Percentiles rank a stretch among this genome's conserved stretches.
Evolutionary conservation across 2,888 invertebrate species (phyloP).

Genomic region (Sthenelais limicola): DNA sequence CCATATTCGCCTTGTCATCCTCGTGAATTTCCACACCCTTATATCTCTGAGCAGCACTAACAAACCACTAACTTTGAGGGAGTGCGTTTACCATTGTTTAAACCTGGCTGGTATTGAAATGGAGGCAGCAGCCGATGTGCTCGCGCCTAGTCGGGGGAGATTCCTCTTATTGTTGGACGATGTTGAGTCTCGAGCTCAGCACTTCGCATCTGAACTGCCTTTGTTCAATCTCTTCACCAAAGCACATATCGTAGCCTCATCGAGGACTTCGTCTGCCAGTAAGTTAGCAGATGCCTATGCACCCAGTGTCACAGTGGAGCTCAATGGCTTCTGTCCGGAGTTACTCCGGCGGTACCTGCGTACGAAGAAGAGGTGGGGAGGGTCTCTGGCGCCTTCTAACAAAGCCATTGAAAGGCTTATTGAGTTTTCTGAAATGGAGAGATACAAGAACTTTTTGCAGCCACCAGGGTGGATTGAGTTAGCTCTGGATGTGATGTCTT

Average conservation of each 20-base stretch:
- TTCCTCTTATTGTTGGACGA: conserved; percentile 14
- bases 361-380: neutral
- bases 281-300: neutral
- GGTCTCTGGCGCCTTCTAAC: neutral
- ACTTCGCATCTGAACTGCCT: conserved; percentile 7
- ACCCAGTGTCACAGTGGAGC: conserved; percentile 20
- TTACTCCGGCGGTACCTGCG: neutral
- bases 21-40: conserved; percentile 5
- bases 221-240: conserved; percentile 13
- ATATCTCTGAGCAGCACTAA: neutral
- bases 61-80: neutral
- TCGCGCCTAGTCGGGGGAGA: neutral
- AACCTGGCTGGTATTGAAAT: neutral
- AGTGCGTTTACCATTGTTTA: conserved; percentile 15
- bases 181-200: conserved; percentile 11
- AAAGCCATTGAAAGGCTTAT: too few relatives aligned
- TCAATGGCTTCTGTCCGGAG: neutral
- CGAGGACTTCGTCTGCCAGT: neutral
- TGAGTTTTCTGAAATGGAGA: too few relatives aligned
- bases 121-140: neutral
- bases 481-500: neutral
- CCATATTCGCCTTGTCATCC: conserved; percentile 9
- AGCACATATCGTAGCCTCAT: conserved; percentile 13
- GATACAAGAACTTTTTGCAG: too few relatives aligned
- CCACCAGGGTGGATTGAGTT: conserved; percentile 22